Conservation (phyloP, 2,797 vertebrate species). For the Bovichtus diacanthus region DNA sequence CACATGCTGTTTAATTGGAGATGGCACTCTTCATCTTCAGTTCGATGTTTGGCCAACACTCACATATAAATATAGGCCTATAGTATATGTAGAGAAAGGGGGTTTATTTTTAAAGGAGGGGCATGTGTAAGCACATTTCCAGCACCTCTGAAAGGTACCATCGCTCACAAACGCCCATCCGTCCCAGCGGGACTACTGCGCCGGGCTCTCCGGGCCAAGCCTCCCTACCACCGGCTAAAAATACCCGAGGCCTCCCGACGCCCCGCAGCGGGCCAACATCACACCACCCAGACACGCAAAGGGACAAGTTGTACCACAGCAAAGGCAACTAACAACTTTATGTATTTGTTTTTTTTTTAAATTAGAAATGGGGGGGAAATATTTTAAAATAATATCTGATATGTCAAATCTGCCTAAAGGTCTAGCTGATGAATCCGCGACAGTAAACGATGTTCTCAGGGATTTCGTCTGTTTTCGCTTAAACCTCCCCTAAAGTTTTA, state of each 20-base stretch:
- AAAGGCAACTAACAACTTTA: neutral
- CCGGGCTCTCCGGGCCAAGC: constrained; percentile 62
- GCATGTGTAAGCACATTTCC: constrained; percentile 67
- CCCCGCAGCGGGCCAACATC: constrained; percentile 54
- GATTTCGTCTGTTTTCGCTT: neutral
- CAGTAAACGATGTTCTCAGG: neutral
- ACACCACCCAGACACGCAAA: constrained; percentile 27
- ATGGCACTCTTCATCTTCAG: constrained; percentile 27
- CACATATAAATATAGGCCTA: constrained; percentile 6
- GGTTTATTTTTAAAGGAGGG: constrained; percentile 55
- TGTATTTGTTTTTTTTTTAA: neutral
- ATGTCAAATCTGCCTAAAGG: neutral
- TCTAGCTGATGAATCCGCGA: neutral
- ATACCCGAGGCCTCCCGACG: constrained; percentile 74
- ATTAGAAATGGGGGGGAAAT: neutral
- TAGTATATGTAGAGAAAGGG: neutral
- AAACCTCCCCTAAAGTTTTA: constrained; percentile 46
- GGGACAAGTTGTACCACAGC: constrained; percentile 6
- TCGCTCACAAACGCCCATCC: constrained; percentile 64
- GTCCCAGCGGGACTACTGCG: constrained; percentile 70
- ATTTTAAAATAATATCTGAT: neutral
- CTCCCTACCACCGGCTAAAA: constrained; percentile 76
- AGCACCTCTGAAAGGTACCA: constrained; percentile 71
- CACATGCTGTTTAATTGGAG: constrained; percentile 12
- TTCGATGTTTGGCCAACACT: constrained; percentile 25